A percentile compares a stretch with the other conserved stretches of the same genome.
Evolutionary conservation across 2,888 invertebrate genomes (phyloP).

Genomic region (Orthosia gothica): DNA sequence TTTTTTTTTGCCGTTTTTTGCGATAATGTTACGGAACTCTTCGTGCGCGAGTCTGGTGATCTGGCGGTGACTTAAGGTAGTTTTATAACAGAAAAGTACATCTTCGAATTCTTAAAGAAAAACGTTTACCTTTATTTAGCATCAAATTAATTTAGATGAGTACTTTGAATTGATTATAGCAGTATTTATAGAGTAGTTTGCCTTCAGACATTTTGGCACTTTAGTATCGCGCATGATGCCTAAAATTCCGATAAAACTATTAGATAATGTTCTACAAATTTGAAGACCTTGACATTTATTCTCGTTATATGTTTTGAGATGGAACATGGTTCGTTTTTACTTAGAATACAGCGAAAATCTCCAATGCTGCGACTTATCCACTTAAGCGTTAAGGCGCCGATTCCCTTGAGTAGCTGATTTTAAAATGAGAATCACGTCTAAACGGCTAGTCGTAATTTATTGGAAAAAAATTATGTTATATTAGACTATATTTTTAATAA

Average conservation of each 20-base stretch:
- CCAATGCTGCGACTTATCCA: no score
- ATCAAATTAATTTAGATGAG: slow-evolving; percentile 3
- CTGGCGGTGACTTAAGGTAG: no score
- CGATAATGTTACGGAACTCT: no score
- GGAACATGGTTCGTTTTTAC: neutral
- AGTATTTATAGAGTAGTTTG: slow-evolving; percentile 37
- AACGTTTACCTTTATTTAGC: neutral
- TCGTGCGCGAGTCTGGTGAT: no score
- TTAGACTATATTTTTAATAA: no score
- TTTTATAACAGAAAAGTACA: neutral
- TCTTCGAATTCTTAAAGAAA: neutral
- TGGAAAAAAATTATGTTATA: no score
- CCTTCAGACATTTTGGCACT: slow-evolving; percentile 41
- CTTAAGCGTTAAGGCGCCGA: no score
- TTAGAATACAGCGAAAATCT: neutral
- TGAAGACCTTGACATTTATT: slow-evolving; percentile 45
- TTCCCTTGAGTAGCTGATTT: no score
- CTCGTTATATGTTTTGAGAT: neutral
- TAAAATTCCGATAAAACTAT: slow-evolving; percentile 24
- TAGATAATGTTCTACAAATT: slow-evolving; percentile 14
- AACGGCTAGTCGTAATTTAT: no score
- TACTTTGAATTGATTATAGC: slow-evolving; percentile 8
- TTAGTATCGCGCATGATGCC: slow-evolving; percentile 1
- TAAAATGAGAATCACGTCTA: no score
- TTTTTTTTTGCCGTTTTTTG: no score